These are phyloP conservation scores for Tachina grossa DNA, from an alignment of 2,888 invertebrate genomes.

Conservation along the genomic window DNA sequence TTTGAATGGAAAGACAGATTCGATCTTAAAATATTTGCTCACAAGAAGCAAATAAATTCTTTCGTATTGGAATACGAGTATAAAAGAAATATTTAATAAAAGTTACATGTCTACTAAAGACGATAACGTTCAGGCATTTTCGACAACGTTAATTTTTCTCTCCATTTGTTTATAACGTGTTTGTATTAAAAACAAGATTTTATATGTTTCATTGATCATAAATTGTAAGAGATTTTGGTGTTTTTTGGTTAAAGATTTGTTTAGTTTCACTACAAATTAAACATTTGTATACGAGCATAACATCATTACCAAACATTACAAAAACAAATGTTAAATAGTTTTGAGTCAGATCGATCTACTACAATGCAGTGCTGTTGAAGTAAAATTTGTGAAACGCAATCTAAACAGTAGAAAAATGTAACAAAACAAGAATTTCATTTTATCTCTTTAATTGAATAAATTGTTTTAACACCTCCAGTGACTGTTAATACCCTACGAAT, in stretches of 20 bases:
- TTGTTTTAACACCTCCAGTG: slow-evolving; percentile 26
- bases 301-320: slow-evolving; percentile 1
- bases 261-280: slow-evolving; percentile 4
- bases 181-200: slow-evolving; percentile 20
- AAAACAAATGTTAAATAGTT: slow-evolving; percentile 6
- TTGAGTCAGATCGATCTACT: slow-evolving; percentile 11
- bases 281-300: neutral
- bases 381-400: neutral
- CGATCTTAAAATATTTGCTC: neutral
- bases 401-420: neutral
- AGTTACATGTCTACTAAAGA: neutral
- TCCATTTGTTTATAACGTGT: neutral
- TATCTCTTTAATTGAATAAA: slow-evolving; percentile 20
- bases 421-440: slow-evolving; percentile 1
- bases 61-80: too few species aligned
- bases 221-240: slow-evolving; percentile 4
- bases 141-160: neutral
- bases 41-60: too few species aligned
- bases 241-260: neutral
- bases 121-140: neutral
- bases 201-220: slow-evolving; percentile 44
- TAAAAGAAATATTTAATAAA: neutral
- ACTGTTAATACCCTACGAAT: slow-evolving; percentile 4
- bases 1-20: neutral
- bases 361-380: slow-evolving; percentile 6